These are phyloP conservation scores for Acanthoscelides obtectus DNA, from an alignment of 2,888 invertebrate genomes.

Conservation along the genomic window DNA sequence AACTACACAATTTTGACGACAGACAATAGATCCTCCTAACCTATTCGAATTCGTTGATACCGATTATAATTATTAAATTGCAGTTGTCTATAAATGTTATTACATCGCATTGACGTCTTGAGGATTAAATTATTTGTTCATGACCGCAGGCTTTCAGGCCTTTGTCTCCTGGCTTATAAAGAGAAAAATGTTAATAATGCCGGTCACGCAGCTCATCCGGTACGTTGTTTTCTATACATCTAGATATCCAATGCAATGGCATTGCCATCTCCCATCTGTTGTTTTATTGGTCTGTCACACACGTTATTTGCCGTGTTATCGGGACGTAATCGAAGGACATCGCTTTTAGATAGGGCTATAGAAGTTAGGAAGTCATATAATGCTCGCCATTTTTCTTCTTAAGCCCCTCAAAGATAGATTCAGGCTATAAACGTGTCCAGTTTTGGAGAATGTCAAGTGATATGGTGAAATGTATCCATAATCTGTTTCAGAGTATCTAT, in stretches of 20 bases:
- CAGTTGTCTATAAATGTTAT: no score
- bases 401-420: no score
- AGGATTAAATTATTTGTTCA: no score
- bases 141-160: no score
- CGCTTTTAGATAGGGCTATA: slow-evolving; percentile 12
- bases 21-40: no score
- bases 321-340: slow-evolving; percentile 29
- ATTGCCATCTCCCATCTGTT: slow-evolving; percentile 23
- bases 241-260: not conserved
- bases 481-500: no score
- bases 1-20: no score
- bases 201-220: not conserved
- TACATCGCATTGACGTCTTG: no score
- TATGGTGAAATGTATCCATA: no score
- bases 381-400: not conserved
- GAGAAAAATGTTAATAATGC: not conserved
- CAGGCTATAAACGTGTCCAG: no score
- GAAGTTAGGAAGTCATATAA: not conserved
- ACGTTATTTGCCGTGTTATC: slow-evolving; percentile 31
- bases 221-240: not conserved
- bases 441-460: no score
- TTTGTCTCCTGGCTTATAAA: not conserved
- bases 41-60: not conserved
- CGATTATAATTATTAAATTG: no score
- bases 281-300: slow-evolving; percentile 29